Conservation (phyloP, 2,888 invertebrate species). For the Mesorhabditis spiculigera region DNA sequence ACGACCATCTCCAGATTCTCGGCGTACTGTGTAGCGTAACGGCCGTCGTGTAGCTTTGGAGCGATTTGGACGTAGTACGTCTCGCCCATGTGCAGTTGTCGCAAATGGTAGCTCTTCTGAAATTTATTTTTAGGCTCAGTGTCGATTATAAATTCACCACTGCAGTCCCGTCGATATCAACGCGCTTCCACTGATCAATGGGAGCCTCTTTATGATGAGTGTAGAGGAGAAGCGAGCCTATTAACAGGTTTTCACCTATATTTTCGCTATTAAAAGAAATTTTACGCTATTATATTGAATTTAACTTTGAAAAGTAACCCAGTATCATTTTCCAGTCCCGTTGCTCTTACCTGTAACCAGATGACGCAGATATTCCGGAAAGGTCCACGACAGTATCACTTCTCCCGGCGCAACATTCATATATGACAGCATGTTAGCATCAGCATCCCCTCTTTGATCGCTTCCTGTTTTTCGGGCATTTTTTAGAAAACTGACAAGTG, state of each 20-base stretch:
- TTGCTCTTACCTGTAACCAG: constrained; percentile 33
- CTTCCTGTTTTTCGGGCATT: constrained; percentile 7
- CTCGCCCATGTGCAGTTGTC: constrained; percentile 36
- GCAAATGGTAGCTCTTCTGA: constrained; percentile 41
- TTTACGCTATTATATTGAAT: neutral
- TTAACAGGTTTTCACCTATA: neutral
- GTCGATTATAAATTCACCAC: constrained; percentile 21
- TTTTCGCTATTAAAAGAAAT: neutral
- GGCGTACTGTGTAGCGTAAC: neutral
- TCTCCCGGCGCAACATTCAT: constrained; percentile 44
- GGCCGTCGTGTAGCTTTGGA: constrained; percentile 25
- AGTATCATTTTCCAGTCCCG: constrained; percentile 10
- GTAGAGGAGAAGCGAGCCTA: constrained; percentile 43
- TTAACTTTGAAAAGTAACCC: constrained; percentile 11
- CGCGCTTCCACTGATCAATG: constrained; percentile 38
- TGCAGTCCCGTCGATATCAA: constrained; percentile 35
- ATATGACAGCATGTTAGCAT: constrained; percentile 45
- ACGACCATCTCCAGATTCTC: neutral
- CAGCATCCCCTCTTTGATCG: constrained; percentile 18
- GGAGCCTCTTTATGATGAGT: constrained; percentile 36
- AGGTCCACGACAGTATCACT: constrained; percentile 47
- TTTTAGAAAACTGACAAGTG: too few relatives aligned
- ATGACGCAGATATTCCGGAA: constrained; percentile 36
- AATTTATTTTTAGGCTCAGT: constrained; percentile 10
- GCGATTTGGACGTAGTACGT: constrained; percentile 49